A percentile compares a stretch with the other conserved stretches of the same genome.
These are phyloP conservation scores for Calameuta filiformis DNA, from an alignment of 2,888 invertebrate genomes.

Conservation along the genomic window DNA sequence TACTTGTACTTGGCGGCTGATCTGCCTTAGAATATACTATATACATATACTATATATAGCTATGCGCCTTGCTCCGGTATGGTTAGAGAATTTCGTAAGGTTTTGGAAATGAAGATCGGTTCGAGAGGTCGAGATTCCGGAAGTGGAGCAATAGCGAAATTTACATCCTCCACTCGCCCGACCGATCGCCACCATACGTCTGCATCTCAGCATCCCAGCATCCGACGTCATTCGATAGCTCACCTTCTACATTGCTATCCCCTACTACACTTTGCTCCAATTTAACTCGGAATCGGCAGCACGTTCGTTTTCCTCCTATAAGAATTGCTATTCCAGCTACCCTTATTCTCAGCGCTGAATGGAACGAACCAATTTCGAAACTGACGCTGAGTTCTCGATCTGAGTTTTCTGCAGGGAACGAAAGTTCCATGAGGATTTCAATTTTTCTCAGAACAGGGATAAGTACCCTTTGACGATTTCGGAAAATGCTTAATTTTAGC, in stretches of 20 bases:
- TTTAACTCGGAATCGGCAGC: conserved; percentile 27
- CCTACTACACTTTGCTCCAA: conserved; percentile 36
- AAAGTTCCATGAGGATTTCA: neutral
- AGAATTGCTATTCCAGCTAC: conserved; percentile 32
- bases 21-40: neutral
- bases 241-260: conserved; percentile 26
- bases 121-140: conserved; percentile 33
- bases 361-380: conserved; percentile 27
- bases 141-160: conserved; percentile 33
- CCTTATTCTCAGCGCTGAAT: conserved; percentile 13
- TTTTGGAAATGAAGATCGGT: conserved; percentile 42
- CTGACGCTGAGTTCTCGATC: neutral
- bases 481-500: neutral
- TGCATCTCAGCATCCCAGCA: conserved; percentile 36
- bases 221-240: conserved; percentile 29
- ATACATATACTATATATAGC: neutral
- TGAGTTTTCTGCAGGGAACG: neutral
- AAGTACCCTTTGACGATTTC: neutral
- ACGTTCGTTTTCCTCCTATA: conserved; percentile 20
- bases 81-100: conserved; percentile 24
- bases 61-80: neutral
- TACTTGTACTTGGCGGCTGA: neutral
- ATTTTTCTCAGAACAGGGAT: neutral
- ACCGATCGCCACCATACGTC: conserved; percentile 41
- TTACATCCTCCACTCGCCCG: conserved; percentile 34